Evolutionary conservation across 2,113 vertebrate species (phyloP), one percentile per base, ranked within the genome.

Genomic region (Tragelaphus scriptus): DNA sequence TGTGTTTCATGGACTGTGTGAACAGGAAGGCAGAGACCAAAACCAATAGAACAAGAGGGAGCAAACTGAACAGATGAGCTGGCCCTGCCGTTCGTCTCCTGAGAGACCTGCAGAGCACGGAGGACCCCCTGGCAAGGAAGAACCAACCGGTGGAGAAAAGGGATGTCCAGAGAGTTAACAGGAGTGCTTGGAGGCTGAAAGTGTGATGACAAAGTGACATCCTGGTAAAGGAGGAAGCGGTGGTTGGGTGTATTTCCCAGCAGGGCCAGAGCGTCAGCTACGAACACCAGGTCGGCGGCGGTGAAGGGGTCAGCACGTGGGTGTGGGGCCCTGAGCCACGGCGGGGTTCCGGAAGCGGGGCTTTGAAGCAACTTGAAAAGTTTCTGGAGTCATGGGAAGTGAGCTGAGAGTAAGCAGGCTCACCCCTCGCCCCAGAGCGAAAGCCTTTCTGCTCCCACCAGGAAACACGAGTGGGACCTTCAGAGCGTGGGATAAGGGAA

Each of bases 241-340:
- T 1, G 44, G 9, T 4, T 0, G n/a, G 55, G 55, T 15, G 12
- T 3, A 0, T 32, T 82, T 55, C 30, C 6, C 44, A 75, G 84
- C 63, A 65, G 5, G 47, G 5, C 32, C 71, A 12, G 5, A 9
- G 1, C 6, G 1, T 16, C 59, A 53, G 40, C 10, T 0, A 0
- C 5, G 32, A 21, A 26, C 32, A 1, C 6, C 8, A 0, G 86
- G 53, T 32, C 4, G 3, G 25, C 16, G 2, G 7, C 8, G 5
- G 40, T 2, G 2, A 14, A 15, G 49, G 25, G 3, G 9, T 3
- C 28, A 0, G 30, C 26, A 15, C 10, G 0, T 25, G 28, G 1
- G 30, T 0, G 12, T 5, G 7, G 58, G 15, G 28, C 10, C 1
- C 6, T 11, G 6, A 25, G 19, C 71, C 28, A 6, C 3, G 0